A percentile compares a stretch with the other conserved stretches of the same genome.
Evolutionary conservation across 2,888 invertebrate genomes (phyloP).

Genomic region (Oscheius onirici): DNA sequence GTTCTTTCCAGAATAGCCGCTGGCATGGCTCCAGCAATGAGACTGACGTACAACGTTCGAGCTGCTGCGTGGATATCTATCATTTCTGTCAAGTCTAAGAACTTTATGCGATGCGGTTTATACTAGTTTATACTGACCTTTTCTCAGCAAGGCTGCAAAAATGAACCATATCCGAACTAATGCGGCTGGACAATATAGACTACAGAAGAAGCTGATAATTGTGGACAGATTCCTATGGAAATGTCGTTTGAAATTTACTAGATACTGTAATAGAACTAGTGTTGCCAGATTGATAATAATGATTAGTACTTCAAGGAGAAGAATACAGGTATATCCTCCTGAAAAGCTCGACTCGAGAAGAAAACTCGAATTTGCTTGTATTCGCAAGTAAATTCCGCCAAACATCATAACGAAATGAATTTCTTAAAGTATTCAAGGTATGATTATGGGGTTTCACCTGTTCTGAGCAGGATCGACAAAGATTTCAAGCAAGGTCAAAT

Average conservation of each 20-base stretch:
- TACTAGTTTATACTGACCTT: not conserved
- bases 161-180: not conserved
- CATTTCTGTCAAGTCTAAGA: not conserved
- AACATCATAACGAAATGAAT: not conserved
- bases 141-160: not conserved
- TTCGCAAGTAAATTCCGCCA: conserved; percentile 3
- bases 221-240: conserved; percentile 2
- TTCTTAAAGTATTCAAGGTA: too few species aligned
- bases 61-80: not conserved
- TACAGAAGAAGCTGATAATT: not conserved
- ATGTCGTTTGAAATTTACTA: not conserved
- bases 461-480: too few species aligned
- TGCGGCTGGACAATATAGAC: not conserved
- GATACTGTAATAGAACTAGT: not conserved
- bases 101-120: not conserved
- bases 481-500: too few species aligned
- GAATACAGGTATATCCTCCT: not conserved
- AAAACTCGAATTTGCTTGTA: not conserved
- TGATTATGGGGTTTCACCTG: too few species aligned
- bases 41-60: not conserved
- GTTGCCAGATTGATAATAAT: not conserved
- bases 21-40: not conserved
- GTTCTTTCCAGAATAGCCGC: conserved; percentile 16
- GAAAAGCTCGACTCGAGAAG: not conserved
- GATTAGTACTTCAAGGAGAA: not conserved